phyloP scores from a whole-genome alignment of 2,113 vertebrate genomes.

The Zosterops japonicus region DNA sequence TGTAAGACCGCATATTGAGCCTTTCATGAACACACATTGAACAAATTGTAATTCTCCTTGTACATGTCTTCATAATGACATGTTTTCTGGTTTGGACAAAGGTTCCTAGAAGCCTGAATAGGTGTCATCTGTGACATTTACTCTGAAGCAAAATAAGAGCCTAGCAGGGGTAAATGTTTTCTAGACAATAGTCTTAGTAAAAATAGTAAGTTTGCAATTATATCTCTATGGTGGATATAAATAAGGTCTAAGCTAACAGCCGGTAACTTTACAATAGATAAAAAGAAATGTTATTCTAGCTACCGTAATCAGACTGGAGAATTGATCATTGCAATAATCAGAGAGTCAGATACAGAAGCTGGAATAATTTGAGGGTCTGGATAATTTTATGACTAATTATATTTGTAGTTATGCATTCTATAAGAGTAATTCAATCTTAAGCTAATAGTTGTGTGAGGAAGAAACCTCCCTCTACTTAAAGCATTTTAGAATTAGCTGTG shows the following conservation, averaged over 20 bases:
- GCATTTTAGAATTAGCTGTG: not conserved
- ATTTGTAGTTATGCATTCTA: slow-evolving; percentile 41
- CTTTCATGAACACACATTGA: slow-evolving; percentile 18
- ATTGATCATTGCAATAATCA: slow-evolving; percentile 12
- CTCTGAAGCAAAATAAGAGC: slow-evolving; percentile 30
- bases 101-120: slow-evolving; percentile 15
- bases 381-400: slow-evolving; percentile 61
- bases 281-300: slow-evolving; percentile 35
- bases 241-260: slow-evolving; percentile 18
- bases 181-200: slow-evolving; percentile 49
- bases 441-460: not conserved
- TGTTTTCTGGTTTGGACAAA: slow-evolving; percentile 36
- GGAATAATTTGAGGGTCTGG: slow-evolving; percentile 40
- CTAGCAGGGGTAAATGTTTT: slow-evolving; percentile 32
- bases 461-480: not conserved
- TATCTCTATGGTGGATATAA: slow-evolving; percentile 17
- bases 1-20: slow-evolving; percentile 32
- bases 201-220: slow-evolving; percentile 49
- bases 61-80: slow-evolving; percentile 19
- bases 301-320: slow-evolving; percentile 2
- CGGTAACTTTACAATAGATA: slow-evolving; percentile 31
- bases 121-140: slow-evolving; percentile 46
- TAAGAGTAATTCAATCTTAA: slow-evolving; percentile 47
- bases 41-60: slow-evolving; percentile 32
- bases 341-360: not conserved